phyloP scores from a whole-genome alignment of 2,888 invertebrate species.

The Scaptodrosophila latifasciaeformis region DNA sequence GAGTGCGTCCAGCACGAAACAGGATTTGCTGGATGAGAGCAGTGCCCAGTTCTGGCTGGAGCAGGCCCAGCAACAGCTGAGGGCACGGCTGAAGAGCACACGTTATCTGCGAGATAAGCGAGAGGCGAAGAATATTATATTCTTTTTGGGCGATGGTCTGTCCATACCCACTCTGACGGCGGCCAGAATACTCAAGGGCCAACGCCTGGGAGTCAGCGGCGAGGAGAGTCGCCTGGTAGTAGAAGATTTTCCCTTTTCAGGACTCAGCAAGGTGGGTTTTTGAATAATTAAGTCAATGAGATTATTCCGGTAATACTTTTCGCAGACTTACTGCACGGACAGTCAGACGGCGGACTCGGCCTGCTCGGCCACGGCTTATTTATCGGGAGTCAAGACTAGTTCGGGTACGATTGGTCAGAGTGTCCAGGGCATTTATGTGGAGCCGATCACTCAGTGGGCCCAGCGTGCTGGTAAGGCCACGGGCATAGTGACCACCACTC shows the following conservation, averaged over 20 bases:
- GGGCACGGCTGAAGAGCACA: slow-evolving; percentile 28
- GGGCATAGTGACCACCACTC: slow-evolving; percentile 85
- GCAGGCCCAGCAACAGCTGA: slow-evolving; percentile 51
- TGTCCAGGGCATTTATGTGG: slow-evolving; percentile 80
- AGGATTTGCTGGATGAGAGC: slow-evolving; percentile 42
- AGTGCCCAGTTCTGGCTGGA: slow-evolving; percentile 44
- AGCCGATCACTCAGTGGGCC: slow-evolving; percentile 82
- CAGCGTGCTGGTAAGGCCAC: slow-evolving; percentile 78
- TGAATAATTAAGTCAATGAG: not conserved
- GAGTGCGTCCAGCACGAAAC: too few relatives aligned
- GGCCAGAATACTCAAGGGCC: slow-evolving; percentile 80
- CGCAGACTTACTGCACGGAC: slow-evolving; percentile 43
- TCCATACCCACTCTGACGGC: slow-evolving; percentile 82
- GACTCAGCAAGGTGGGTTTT: slow-evolving; percentile 78
- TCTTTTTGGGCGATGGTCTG: slow-evolving; percentile 80
- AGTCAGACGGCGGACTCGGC: slow-evolving; percentile 82
- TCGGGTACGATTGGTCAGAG: slow-evolving; percentile 82
- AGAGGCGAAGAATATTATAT: slow-evolving; percentile 65
- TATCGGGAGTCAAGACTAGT: slow-evolving; percentile 82
- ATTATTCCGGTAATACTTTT: not conserved
- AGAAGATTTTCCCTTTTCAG: slow-evolving; percentile 80
- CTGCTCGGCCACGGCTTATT: slow-evolving; percentile 75
- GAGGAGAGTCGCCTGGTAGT: slow-evolving; percentile 80
- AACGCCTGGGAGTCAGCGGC: slow-evolving; percentile 77
- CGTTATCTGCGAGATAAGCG: slow-evolving; percentile 30